Base-by-base conservation (phyloP, 37 sponge, comb jelly and placozoan genomes). In the Haliclona indistincta region DNA sequence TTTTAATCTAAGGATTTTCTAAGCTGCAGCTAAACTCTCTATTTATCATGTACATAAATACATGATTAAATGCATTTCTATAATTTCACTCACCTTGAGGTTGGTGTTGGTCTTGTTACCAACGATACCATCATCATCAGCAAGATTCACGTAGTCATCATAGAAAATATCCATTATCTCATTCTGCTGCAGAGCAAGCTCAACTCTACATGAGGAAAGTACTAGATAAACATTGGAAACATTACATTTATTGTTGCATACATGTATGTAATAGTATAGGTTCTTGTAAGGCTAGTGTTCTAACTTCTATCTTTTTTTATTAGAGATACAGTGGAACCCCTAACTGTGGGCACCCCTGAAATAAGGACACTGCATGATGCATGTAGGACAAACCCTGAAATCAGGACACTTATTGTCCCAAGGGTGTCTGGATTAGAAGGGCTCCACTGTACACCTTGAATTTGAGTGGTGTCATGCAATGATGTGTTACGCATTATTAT, bases 141-240 rank as follows among this genome's bases (percentile, higher is more conserved):
- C 51, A 62, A 97, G 66, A 30, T 56, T 63, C 37, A 45, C 36
- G 68, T 87, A 94, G 73, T 97, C 98, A 49, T 97, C 94, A 40
- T 56, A 56, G 69, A 98, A 95, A 19, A 95, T 38, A 65, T 94
- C 81, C 85, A 92, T 85, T 30, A 98, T 98, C 71, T 80, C 70
- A 64, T 98, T 98, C 78, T 98, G 99, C 45, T 98, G 99, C 15
- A 98, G 63, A 28, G 73, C 80, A 22, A 95, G 22, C 53, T 98
- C 90, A 7, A 94, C 15, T 28, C 95, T 89, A 60, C 35, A 73
- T 37, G 30, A 41, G 28, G 19, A n/a, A 10, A 70, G 52, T 49
- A 49, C 11, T 19, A 49, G 11, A 49, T 49, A 17, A 19, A 19
- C 52, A 49, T 11, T 11, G 52, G 15, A 49, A 19, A 19, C 11